Conservation (phyloP, 2,113 vertebrate genomes). For the Melanocharis versteri region DNA sequence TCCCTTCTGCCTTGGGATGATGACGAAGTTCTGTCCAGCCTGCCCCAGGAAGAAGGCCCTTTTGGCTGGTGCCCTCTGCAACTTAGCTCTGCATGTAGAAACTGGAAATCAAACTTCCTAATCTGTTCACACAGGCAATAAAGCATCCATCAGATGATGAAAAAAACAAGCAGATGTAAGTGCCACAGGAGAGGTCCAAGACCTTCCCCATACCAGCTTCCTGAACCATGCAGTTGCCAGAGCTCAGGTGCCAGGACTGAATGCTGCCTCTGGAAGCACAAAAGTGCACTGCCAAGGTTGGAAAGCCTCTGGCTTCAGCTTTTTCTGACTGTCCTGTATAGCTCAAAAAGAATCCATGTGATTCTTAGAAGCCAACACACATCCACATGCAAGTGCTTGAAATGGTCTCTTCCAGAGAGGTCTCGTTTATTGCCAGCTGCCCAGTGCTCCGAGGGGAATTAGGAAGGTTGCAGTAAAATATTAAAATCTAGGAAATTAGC, state of each 20-base stretch:
- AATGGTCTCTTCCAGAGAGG: neutral
- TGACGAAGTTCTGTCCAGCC: neutral
- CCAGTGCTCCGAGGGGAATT: neutral
- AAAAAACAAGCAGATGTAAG: fast-evolving
- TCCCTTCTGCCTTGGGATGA: neutral
- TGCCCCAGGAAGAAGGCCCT: neutral
- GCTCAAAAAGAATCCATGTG: neutral
- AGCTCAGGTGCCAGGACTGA: neutral
- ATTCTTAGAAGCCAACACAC: neutral
- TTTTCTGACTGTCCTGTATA: neutral
- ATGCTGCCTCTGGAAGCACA: neutral
- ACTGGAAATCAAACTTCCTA: neutral
- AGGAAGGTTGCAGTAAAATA: constrained; percentile 26
- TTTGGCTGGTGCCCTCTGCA: neutral
- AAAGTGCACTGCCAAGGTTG: neutral
- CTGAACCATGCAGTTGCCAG: neutral
- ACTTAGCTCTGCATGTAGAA: neutral
- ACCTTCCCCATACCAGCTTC: neutral
- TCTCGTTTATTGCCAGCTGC: neutral
- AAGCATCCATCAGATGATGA: neutral
- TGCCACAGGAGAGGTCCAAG: neutral
- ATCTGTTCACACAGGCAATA: neutral
- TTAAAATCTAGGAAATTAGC: constrained; percentile 11
- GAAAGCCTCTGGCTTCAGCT: neutral
- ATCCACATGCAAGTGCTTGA: neutral